phyloP scores from a whole-genome alignment of 2,797 vertebrate species.

The Squalus acanthias region DNA sequence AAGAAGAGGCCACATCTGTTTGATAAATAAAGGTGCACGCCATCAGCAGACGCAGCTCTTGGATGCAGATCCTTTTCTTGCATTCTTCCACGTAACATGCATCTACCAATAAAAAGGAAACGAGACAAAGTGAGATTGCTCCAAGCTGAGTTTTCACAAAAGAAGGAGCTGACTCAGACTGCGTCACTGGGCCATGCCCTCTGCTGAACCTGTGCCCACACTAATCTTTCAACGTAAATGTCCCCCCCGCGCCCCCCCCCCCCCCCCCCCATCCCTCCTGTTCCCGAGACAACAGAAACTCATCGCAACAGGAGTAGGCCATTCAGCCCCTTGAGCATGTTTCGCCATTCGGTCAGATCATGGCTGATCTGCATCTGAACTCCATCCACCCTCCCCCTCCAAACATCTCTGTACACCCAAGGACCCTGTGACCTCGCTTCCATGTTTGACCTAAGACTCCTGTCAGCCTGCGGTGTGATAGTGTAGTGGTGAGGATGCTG shows the following conservation, averaged over 20 bases:
- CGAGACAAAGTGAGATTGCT: not conserved
- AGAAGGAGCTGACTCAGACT: not conserved
- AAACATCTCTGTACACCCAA: not conserved
- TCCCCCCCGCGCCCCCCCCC: no score
- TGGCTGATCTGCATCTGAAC: not conserved
- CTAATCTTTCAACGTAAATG: not conserved
- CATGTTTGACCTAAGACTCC: not conserved
- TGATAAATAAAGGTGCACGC: not conserved
- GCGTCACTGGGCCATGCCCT: not conserved
- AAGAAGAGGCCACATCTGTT: not conserved
- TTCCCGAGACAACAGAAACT: not conserved
- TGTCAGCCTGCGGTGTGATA: not conserved
- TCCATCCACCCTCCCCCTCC: not conserved
- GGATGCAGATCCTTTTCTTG: not conserved
- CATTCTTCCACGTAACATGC: not conserved
- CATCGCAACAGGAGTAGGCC: not conserved
- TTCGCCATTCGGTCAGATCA: not conserved
- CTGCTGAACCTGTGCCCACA: not conserved
- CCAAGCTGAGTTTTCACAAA: not conserved
- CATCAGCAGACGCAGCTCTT: not conserved
- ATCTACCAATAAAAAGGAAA: not conserved
- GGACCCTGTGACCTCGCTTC: not conserved
- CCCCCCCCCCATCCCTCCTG: no score
- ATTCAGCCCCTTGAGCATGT: not conserved
- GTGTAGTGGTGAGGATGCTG: not conserved